Base-by-base conservation (phyloP, 2,113 vertebrate genomes). In the Alligator mississippiensis region DNA sequence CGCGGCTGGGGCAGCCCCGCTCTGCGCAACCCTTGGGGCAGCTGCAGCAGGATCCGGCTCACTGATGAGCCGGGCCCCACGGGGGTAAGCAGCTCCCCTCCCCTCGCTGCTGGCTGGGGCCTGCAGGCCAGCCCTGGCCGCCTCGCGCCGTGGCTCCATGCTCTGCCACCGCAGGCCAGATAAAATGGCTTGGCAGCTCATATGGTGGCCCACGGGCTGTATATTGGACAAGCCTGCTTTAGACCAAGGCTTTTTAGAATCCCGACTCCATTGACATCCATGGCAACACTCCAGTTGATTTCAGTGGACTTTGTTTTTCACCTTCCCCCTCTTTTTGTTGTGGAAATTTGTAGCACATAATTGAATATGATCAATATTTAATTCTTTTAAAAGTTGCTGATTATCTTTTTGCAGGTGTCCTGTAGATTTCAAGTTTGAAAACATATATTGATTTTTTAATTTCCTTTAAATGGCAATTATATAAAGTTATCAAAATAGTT, bases 381-480 rank as follows among this genome's bases (percentile, higher is more conserved):
- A 21, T 61, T 61, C 47, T 21, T 72, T 47, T 72, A 47, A 47
- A 72, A 30, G 24, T 13, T 47, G 68, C 80, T 57, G 1, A 84
- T 66, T 77, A 10, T 84, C 94, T 66, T 91, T 91, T 62, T 93
- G 70, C 17, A 66, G 13, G 27, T 78, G 4, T 87, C 96, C 63
- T 83, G 61, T 54, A 81, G 58, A 87, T 11, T 83, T 89, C 75
- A 9, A n/a, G 28, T 11, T 92, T 81, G 47, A 14, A 89, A 58
- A 79, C 82, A 10, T 81, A 60, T 24, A 8, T 38, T 19, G 21
- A 34, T 13, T 72, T 72, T 47, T 72, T 2, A 47, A 74, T 85
- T 91, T 87, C 30, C 27, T 80, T 89, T 81, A 82, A 25, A 91
- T 95, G 91, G 61, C 62, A 91, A 76, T 79, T 94, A 61, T n/a